Percentiles rank a stretch among this genome's conserved stretches.
These are phyloP conservation scores for Artibeus lituratus DNA, from an alignment of 2,797 vertebrate species.

Conservation along the genomic window DNA sequence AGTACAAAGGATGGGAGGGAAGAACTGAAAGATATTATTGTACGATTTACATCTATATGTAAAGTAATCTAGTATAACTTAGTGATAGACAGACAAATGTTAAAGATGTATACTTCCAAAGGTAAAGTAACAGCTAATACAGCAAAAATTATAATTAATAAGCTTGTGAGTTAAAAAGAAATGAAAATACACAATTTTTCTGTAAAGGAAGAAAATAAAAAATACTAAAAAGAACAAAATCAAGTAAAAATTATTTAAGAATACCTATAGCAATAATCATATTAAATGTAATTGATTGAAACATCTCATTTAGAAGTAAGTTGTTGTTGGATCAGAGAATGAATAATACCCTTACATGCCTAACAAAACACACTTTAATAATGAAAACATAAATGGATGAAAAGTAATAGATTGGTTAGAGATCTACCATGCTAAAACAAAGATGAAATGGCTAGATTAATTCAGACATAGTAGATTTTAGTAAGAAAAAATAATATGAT, in stretches of 20 bases:
- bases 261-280: neutral
- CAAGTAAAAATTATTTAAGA: neutral
- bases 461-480: neutral
- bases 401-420: neutral
- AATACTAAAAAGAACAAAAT: neutral
- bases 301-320: neutral
- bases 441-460: neutral
- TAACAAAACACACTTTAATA: neutral
- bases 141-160: neutral
- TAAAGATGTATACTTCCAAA: neutral
- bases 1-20: neutral
- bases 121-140: neutral
- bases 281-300: neutral
- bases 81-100: neutral
- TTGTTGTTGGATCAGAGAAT: neutral
- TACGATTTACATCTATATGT: neutral
- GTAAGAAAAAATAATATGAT: neutral
- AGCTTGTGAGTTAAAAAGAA: neutral
- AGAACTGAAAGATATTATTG: neutral
- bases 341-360: neutral
- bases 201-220: neutral
- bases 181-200: neutral
- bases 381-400: neutral
- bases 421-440: neutral
- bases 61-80: neutral